Evolutionary conservation across 2,797 vertebrate species (phyloP), one percentile per base, ranked within the genome.

Genomic region (Tiaroga cobitis): DNA sequence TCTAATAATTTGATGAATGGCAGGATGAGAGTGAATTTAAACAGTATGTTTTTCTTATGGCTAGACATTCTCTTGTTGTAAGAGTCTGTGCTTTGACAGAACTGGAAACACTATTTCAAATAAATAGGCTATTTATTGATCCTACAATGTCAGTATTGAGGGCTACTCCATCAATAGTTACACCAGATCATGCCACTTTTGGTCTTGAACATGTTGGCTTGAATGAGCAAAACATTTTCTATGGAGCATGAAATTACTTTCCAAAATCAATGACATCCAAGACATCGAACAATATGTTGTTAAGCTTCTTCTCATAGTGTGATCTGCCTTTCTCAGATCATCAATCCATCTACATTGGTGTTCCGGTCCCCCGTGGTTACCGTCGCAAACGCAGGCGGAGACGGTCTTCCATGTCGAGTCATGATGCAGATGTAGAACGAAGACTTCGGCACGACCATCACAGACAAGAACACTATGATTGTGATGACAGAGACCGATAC

Each of bases 291-390:
- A 82, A 59, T 43, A 32, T 39, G 49, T 73, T 21, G 6, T 49
- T 21, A 10, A 49, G 7, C 56, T 41, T 61, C 37, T 39, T n/a
- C 24, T 34, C 1, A 86, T 61, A 59, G 2, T 21, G 4, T 15
- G 32, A 21, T 3, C 73, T 26, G 26, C 11, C 63, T 51, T 85
- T 4, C 78, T 21, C 86, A 98, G 98, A 97, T 86, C 96, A 94
- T 88, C 96, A 95, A 90, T 96, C 97, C 85, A 95, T 99, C 91
- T 97, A 97, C 90, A 97, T 97, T 0, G 97, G 97, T 0, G 96
- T 99, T 75, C 97, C 98, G 0, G 95, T 96, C 32, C 95, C 97
- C 0, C 92, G 92, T 1, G 96, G 96, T 10, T 94, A 96, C 90
- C 94, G 96, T 3, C 95, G 97, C 54, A 98, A 97, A 61, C 94